Conservation (phyloP, 2,888 invertebrate genomes). For the Drosophila pseudotakahashii region DNA sequence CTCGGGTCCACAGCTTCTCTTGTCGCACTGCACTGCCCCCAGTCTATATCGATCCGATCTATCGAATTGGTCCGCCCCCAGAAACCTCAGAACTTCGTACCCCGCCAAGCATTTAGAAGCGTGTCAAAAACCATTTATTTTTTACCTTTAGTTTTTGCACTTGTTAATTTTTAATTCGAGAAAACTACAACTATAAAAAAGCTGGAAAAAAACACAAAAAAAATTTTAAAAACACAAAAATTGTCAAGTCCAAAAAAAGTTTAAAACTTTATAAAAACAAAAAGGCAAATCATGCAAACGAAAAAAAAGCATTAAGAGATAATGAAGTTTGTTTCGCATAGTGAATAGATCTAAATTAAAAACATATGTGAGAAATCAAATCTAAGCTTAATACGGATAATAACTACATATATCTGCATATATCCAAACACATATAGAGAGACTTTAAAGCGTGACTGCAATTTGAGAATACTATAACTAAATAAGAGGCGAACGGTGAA, state of each 20-base stretch:
- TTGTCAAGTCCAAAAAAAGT: conserved; percentile 64
- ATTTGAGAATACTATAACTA: conserved; percentile 32
- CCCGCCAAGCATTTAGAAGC: conserved; percentile 68
- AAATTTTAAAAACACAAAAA: conserved; percentile 39
- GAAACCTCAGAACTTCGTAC: conserved; percentile 33
- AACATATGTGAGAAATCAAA: conserved; percentile 73
- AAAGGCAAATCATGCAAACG: conserved; percentile 47
- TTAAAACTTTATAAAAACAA: conserved; percentile 64
- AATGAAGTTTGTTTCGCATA: conserved; percentile 73
- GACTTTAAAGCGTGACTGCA: conserved; percentile 54
- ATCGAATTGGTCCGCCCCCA: conserved; percentile 9
- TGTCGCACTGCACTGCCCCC: conserved; percentile 24
- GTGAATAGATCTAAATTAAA: conserved; percentile 68
- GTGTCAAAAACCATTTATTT: conserved; percentile 46
- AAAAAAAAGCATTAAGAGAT: conserved; percentile 46
- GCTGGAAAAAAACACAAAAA: conserved; percentile 36
- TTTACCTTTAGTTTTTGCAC: conserved; percentile 60
- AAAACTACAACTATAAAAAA: conserved; percentile 46
- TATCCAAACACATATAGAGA: conserved; percentile 47
- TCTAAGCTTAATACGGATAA: conserved; percentile 74
- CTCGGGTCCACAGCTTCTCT: conserved; percentile 2
- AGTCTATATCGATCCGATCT: conserved; percentile 24
- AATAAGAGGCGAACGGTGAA: conserved; percentile 42
- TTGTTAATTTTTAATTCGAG: conserved; percentile 70
- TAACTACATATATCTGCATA: conserved; percentile 65